Conservation (phyloP, 2,888 invertebrate species). For the Ormyrus pomaceus region DNA sequence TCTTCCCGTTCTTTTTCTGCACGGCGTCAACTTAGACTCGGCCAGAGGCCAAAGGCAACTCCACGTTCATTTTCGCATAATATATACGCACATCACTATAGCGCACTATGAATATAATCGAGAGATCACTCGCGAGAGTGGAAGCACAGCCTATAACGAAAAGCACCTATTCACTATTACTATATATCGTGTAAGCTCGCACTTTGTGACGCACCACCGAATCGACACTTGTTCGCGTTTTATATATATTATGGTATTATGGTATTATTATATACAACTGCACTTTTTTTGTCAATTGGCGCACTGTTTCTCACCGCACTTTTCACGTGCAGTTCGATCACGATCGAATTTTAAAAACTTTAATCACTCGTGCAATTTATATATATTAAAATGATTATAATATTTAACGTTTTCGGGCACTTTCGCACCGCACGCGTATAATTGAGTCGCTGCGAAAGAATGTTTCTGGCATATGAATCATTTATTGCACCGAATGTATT, state of each 20-base stretch:
- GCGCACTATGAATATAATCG: slow-evolving; percentile 33
- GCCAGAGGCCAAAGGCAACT: slow-evolving; percentile 21
- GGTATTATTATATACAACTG: not conserved
- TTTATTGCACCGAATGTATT: too few relatives aligned
- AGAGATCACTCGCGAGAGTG: slow-evolving; percentile 22
- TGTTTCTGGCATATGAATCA: too few relatives aligned
- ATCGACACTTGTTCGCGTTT: slow-evolving; percentile 42
- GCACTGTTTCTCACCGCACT: slow-evolving; percentile 6
- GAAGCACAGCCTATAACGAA: slow-evolving; percentile 66
- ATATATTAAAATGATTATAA: slow-evolving; percentile 4
- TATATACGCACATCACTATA: slow-evolving; percentile 1
- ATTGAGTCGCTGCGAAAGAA: slow-evolving; percentile 5
- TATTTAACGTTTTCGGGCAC: slow-evolving; percentile 64
- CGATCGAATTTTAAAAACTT: slow-evolving; percentile 19
- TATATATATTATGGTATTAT: slow-evolving; percentile 18
- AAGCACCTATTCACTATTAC: slow-evolving; percentile 68
- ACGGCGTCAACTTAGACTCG: slow-evolving; percentile 40
- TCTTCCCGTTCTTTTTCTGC: not conserved
- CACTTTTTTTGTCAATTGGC: not conserved
- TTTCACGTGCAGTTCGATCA: slow-evolving; percentile 39
- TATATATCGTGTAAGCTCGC: slow-evolving; percentile 66
- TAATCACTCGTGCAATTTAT: not conserved
- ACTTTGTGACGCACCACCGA: slow-evolving; percentile 65
- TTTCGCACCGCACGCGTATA: slow-evolving; percentile 66
- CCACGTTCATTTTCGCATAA: not conserved